Conservation (phyloP, 2,888 invertebrate genomes). For the Iselma pallidipennis region DNA sequence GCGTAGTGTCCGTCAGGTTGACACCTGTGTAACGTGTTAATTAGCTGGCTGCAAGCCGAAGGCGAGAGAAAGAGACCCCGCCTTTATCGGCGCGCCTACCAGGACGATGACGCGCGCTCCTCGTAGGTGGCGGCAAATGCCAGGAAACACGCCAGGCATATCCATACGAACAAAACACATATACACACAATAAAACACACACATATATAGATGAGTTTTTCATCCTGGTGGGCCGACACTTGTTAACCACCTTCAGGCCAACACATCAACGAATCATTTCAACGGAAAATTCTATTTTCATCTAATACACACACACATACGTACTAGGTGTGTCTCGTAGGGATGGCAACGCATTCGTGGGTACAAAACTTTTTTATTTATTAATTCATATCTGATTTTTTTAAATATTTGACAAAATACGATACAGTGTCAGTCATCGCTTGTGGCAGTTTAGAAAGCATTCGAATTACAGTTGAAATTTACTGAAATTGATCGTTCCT, state of each 20-base stretch:
- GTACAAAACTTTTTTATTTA: too few relatives aligned
- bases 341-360: too few relatives aligned
- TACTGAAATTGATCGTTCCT: too few relatives aligned
- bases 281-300: neutral
- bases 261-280: neutral
- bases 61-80: slow-evolving; percentile 15
- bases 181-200: slow-evolving; percentile 23
- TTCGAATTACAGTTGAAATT: too few relatives aligned
- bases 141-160: slow-evolving; percentile 1
- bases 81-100: slow-evolving; percentile 31
- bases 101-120: slow-evolving; percentile 29
- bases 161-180: too few relatives aligned
- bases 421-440: too few relatives aligned
- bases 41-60: slow-evolving; percentile 33
- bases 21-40: slow-evolving; percentile 47
- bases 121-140: slow-evolving; percentile 33
- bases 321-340: too few relatives aligned
- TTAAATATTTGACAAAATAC: too few relatives aligned
- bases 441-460: too few relatives aligned
- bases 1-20: slow-evolving; percentile 40
- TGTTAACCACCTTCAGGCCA: neutral
- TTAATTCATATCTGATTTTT: too few relatives aligned
- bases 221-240: neutral
- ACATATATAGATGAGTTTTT: slow-evolving; percentile 17
- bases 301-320: too few relatives aligned